Percentiles rank a stretch among this genome's conserved stretches.
These are phyloP conservation scores for Phaetusa simplex DNA, from an alignment of 2,113 vertebrate genomes.

Conservation along the genomic window DNA sequence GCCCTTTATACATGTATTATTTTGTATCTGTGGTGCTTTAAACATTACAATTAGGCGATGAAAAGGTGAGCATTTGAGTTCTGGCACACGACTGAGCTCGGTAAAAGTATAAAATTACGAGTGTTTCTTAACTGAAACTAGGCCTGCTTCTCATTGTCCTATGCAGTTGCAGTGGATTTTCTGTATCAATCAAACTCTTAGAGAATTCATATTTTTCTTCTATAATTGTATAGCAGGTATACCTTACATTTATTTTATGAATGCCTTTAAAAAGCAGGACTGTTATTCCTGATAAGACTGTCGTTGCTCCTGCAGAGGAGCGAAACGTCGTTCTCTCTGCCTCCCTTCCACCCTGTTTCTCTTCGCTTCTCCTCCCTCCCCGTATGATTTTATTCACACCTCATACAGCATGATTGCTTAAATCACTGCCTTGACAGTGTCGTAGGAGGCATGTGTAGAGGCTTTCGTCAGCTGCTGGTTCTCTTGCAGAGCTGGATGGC, in stretches of 20 bases:
- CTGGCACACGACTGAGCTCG: background rate
- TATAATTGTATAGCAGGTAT: background rate
- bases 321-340: background rate
- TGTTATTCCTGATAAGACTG: background rate
- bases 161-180: background rate
- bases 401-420: background rate
- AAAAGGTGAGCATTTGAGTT: background rate
- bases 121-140: background rate
- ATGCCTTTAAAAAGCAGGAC: background rate
- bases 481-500: background rate
- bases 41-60: background rate
- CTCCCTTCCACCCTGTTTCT: background rate
- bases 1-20: background rate
- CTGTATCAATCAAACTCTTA: background rate
- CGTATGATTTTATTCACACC: background rate
- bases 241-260: background rate
- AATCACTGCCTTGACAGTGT: background rate
- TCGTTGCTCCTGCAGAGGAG: background rate
- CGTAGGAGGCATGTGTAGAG: background rate
- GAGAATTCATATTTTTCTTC: background rate
- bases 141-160: background rate
- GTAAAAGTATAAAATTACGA: background rate
- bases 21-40: background rate
- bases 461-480: background rate
- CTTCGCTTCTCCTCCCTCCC: background rate